Conservation (phyloP, 53 echinoderm and acorn worm genomes). For the Patiria pectinifera region DNA sequence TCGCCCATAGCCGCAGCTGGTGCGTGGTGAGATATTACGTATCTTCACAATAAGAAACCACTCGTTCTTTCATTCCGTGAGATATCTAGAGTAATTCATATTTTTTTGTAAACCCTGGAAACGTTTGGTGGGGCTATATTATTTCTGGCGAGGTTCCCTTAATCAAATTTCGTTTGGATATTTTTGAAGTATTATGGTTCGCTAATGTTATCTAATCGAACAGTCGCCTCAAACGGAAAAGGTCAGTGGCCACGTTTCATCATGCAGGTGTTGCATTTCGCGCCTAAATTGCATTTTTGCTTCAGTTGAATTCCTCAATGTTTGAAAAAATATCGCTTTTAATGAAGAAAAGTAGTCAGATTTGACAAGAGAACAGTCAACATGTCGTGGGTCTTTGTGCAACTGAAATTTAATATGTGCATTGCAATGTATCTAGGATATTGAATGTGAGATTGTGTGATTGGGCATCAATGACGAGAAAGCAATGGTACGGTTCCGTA, state of each 20-base stretch:
- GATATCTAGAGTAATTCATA: neutral
- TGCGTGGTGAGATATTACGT: neutral
- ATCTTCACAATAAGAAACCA: neutral
- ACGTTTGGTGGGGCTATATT: neutral
- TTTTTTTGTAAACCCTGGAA: neutral
- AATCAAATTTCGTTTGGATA: neutral
- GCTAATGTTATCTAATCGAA: neutral
- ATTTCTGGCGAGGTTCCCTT: neutral
- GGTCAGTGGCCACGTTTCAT: neutral
- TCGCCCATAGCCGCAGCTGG: conserved; percentile 21
- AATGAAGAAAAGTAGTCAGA: no score
- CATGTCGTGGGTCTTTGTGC: no score
- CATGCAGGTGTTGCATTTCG: neutral
- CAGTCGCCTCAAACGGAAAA: neutral
- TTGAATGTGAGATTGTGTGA: no score
- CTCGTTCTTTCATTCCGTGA: neutral
- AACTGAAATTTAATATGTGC: no score
- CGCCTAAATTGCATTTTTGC: neutral
- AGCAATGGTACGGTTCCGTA: no score
- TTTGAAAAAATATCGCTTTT: no score
- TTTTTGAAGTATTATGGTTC: neutral
- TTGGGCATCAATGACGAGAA: no score
- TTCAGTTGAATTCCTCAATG: neutral
- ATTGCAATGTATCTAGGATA: no score
- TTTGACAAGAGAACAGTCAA: no score